Evolutionary conservation across 2,888 invertebrate genomes (phyloP).

Genomic region (Arctia plantaginis): DNA sequence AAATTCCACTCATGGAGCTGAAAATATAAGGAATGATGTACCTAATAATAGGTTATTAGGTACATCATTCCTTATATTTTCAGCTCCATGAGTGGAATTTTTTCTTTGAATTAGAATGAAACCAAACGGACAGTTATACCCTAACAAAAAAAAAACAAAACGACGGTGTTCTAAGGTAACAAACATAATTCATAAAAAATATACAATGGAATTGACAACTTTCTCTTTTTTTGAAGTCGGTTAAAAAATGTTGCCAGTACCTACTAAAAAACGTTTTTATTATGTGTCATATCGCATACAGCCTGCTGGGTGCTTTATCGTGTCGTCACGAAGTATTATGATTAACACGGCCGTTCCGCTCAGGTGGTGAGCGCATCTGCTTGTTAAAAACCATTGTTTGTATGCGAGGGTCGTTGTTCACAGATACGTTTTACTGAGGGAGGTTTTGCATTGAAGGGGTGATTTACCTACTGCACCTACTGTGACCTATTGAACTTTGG

Average conservation of each 20-base stretch:
- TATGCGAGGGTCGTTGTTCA: conserved; percentile 37
- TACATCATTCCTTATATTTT: no score
- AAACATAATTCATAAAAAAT: no score
- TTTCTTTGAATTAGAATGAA: no score
- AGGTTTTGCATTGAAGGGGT: conserved; percentile 4
- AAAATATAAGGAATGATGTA: no score
- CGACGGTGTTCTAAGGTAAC: no score
- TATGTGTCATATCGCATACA: conserved; percentile 15
- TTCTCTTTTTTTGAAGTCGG: not conserved
- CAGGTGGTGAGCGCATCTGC: conserved; percentile 83
- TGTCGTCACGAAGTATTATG: conserved; percentile 67
- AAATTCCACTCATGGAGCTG: no score
- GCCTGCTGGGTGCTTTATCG: conserved; percentile 59
- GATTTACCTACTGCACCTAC: not conserved
- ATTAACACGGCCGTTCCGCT: conserved; percentile 72
- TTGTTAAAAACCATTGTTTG: conserved; percentile 78
- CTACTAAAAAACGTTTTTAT: conserved; percentile 14
- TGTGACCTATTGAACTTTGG: not conserved
- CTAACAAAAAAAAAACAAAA: no score
- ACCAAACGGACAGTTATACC: no score
- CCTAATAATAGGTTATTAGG: no score
- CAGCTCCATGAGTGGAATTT: no score
- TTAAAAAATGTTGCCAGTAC: conserved; percentile 14
- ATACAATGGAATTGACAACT: no score
- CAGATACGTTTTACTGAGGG: conserved; percentile 11